Evolutionary conservation across 2,797 vertebrate species (phyloP), one percentile per base, ranked within the genome.

Genomic region (Knipowitschia caucasica): DNA sequence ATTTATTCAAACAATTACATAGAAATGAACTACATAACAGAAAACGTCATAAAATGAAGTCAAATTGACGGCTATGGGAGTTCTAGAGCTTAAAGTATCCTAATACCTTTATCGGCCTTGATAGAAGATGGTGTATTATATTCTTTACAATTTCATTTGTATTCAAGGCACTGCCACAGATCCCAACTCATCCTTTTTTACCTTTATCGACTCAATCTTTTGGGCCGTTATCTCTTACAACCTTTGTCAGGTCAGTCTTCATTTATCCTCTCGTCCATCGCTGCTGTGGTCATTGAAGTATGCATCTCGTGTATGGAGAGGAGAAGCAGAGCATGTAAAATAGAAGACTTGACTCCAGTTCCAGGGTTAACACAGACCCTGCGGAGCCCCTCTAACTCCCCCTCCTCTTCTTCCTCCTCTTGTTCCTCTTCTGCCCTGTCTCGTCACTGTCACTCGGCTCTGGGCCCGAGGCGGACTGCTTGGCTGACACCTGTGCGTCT

Each of bases 401-500:
- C 45, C 25, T 25, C 34, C 17, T 3, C 71, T 62, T 47, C 68
- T 56, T 29, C 69, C 72, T 74, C 64, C 73, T 63, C 10, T 9
- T 21, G 17, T 17, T 8, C 8, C 70, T 62, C 74, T 65, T 78
- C 77, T 82, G 78, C 77, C 80, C 82, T 61, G 66, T 78, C 80
- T 86, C 33, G 50, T 85, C 74, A 77, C 75, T 75, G 56, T 88
- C 82, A 81, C 61, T 59, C 66, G 39, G 15, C 72, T 26, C 70
- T 58, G 71, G 86, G 81, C 85, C 63, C 54, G 62, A 68, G 85
- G 83, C 79, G 63, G 62, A 81, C 72, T 46, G 76, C 74, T n/a
- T 62, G 36, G 29, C 69, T 84, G 83, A 86, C 82, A 87, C 86
- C 80, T 77, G 75, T 76, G 69, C 66, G 77, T 53, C 50, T 81